Percentiles rank a stretch among this genome's conserved stretches.
phyloP scores from a whole-genome alignment of 2,888 invertebrate genomes.

The Cataglyphis altisquamis region DNA sequence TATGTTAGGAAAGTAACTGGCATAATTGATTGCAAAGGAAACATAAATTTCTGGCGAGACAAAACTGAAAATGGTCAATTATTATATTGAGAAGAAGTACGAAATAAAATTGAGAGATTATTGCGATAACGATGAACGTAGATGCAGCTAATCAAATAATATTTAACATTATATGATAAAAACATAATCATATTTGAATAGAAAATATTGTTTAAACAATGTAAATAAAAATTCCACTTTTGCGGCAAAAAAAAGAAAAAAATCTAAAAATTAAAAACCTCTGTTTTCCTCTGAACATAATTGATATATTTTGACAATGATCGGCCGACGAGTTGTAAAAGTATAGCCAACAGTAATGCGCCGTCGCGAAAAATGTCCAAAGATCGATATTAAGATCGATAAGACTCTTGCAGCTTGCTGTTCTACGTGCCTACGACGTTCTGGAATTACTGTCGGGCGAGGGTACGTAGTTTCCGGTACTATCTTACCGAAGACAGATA shows the following conservation, averaged over 20 bases:
- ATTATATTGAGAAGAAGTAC: not conserved
- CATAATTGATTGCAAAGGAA: not conserved
- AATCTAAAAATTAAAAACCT: too few species aligned
- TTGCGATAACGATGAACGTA: not conserved
- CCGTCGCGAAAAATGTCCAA: conserved; percentile 40
- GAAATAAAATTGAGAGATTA: not conserved
- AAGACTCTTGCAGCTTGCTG: conserved; percentile 48
- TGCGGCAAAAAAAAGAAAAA: not conserved
- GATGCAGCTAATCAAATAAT: not conserved
- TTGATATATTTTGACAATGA: conserved; percentile 16
- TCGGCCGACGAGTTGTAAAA: conserved; percentile 9
- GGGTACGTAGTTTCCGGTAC: conserved; percentile 70
- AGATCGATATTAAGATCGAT: conserved; percentile 60
- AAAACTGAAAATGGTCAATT: not conserved
- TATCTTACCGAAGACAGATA: conserved; percentile 73
- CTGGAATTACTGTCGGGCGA: conserved; percentile 69
- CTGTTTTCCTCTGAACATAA: not conserved
- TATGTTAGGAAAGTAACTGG: not conserved
- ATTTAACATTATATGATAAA: not conserved
- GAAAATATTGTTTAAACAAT: not conserved
- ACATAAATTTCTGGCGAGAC: not conserved
- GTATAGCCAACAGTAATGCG: conserved; percentile 25
- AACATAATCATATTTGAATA: not conserved
- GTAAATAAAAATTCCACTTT: not conserved
- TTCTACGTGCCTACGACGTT: conserved; percentile 61